Evolutionary conservation across 2,797 vertebrate species (phyloP).

Genomic region (Enteromius trimaculatus): DNA sequence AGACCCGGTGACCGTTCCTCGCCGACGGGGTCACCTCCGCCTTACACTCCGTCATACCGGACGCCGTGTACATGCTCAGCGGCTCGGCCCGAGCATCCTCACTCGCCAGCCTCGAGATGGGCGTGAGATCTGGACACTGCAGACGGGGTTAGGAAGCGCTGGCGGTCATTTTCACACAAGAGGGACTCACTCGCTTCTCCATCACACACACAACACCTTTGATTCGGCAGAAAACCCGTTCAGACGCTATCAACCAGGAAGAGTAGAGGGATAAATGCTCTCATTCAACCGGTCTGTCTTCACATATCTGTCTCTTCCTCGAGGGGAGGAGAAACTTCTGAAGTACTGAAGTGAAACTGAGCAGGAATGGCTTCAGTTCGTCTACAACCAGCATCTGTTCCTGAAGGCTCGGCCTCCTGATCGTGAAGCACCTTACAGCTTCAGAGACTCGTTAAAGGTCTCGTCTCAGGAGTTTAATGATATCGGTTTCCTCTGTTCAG

Average conservation of each 20-base stretch:
- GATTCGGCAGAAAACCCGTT: not conserved
- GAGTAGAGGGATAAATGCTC: not conserved
- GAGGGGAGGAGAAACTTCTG: not conserved
- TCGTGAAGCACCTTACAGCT: not conserved
- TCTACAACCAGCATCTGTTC: not conserved
- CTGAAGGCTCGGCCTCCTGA: too few species aligned
- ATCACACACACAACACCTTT: not conserved
- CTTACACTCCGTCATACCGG: slow-evolving; percentile 87
- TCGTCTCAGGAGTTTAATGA: not conserved
- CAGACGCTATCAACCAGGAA: not conserved
- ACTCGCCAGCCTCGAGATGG: slow-evolving; percentile 54
- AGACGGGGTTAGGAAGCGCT: not conserved
- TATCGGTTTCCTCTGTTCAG: not conserved
- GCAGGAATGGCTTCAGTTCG: not conserved
- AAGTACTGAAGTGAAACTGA: not conserved
- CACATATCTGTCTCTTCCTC: slow-evolving; percentile 8
- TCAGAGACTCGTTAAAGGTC: not conserved
- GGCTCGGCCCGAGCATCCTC: slow-evolving; percentile 67
- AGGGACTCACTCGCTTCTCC: not conserved
- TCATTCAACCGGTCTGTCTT: not conserved
- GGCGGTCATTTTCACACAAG: not conserved
- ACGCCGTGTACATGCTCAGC: slow-evolving; percentile 71
- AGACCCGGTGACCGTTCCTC: slow-evolving; percentile 85
- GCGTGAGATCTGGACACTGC: not conserved
- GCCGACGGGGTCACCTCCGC: slow-evolving; percentile 93